Percentiles rank a stretch among this genome's conserved stretches.
Conservation (phyloP, 1,140 invertebrate genomes). For the Drosophila arizonae region DNA sequence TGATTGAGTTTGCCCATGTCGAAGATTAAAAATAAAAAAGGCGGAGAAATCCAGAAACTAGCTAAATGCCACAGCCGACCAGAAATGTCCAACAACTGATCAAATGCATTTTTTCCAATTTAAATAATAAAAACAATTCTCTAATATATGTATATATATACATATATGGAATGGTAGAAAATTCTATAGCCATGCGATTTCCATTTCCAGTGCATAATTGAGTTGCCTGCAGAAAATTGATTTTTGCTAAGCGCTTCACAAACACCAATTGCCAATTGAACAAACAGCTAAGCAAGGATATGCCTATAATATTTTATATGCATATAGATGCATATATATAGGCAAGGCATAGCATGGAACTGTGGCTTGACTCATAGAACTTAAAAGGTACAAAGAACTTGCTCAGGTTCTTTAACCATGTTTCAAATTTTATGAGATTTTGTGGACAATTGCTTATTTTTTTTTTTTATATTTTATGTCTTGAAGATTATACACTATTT, state of each 20-base stretch:
- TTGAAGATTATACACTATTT: too few relatives aligned
- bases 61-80: conserved; percentile 1
- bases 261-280: neutral
- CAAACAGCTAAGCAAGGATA: neutral
- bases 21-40: neutral
- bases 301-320: neutral
- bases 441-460: too few relatives aligned
- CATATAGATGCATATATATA: neutral
- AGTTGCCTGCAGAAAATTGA: conserved; percentile 4
- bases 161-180: neutral
- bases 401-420: too few relatives aligned
- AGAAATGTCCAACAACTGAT: conserved; percentile 7
- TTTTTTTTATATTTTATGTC: too few relatives aligned
- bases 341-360: too few relatives aligned
- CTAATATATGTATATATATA: neutral
- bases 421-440: too few relatives aligned
- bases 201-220: neutral
- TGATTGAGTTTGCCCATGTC: conserved; percentile 60
- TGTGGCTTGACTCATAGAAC: too few relatives aligned
- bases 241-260: neutral
- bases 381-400: too few relatives aligned
- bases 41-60: neutral
- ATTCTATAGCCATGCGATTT: neutral
- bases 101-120: conserved; percentile 48
- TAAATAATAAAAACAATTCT: conserved; percentile 5